These are phyloP conservation scores for Trichonephila clavata DNA, from an alignment of 1,140 invertebrate species.

Conservation along the genomic window DNA sequence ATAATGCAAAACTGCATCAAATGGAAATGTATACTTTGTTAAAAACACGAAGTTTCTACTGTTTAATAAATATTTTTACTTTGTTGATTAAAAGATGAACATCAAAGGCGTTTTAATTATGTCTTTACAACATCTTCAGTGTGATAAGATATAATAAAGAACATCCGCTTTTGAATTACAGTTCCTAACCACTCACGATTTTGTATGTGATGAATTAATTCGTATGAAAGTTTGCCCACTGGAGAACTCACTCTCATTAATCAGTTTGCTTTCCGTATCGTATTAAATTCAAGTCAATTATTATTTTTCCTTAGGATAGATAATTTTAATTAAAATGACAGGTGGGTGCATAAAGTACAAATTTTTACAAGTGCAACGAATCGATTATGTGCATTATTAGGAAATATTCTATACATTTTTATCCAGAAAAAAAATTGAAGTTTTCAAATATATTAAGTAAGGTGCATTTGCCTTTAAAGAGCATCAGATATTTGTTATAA, in stretches of 20 bases:
- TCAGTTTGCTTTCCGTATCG: conserved; percentile 38
- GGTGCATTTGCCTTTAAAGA: no score
- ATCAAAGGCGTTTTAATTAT: conserved; percentile 52
- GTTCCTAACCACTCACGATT: background rate
- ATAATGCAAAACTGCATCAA: no score
- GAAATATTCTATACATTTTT: background rate
- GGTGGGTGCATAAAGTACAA: background rate
- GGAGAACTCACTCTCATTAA: background rate
- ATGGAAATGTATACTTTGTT: no score
- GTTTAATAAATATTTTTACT: background rate
- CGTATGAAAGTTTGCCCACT: conserved; percentile 37
- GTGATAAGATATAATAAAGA: background rate
- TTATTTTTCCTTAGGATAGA: conserved; percentile 30
- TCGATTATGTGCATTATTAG: conserved; percentile 1
- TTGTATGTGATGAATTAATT: conserved; percentile 53
- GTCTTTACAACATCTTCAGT: background rate
- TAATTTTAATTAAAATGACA: conserved; percentile 49
- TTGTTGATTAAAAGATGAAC: conserved; percentile 19
- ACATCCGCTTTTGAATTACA: background rate
- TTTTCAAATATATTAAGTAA: no score
- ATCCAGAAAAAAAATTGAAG: no score
- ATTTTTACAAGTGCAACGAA: background rate
- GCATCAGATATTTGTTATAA: no score
- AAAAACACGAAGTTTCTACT: no score
- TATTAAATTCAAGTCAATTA: conserved; percentile 62